A percentile compares a stretch with the other conserved stretches of the same genome.
Conservation (phyloP, 2,113 vertebrate species). For the Meleagris gallopavo region DNA sequence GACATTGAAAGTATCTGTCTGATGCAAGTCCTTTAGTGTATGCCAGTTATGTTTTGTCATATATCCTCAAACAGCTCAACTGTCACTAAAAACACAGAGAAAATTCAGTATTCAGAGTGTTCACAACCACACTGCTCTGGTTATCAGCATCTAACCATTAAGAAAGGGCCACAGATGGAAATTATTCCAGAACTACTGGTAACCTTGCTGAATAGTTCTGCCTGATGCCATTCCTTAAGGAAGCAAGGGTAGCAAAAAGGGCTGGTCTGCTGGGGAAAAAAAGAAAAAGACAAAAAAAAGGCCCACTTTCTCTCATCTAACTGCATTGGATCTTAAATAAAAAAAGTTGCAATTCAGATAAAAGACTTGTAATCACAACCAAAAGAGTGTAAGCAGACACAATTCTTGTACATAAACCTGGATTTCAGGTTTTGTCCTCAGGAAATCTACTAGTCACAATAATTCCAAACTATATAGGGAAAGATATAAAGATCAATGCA, state of each 20-base stretch:
- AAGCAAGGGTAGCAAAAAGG: background rate
- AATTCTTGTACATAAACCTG: background rate
- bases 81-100: background rate
- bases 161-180: background rate
- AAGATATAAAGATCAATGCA: conserved; percentile 55
- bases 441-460: conserved; percentile 48
- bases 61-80: conserved; percentile 42
- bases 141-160: conserved; percentile 3
- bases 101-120: background rate
- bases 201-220: background rate
- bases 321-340: background rate
- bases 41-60: conserved; percentile 49
- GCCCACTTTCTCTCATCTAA: background rate
- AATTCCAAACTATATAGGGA: background rate
- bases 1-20: conserved; percentile 51
- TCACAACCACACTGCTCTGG: background rate
- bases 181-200: background rate
- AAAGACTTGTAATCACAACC: background rate
- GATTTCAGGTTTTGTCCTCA: conserved; percentile 32
- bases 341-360: background rate
- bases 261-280: background rate
- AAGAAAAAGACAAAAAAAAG: background rate
- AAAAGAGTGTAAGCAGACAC: background rate
- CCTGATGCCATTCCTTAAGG: background rate
- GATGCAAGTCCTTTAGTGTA: conserved; percentile 25